phyloP scores from a whole-genome alignment of 2,888 invertebrate species.

The Calliopum simillimum region DNA sequence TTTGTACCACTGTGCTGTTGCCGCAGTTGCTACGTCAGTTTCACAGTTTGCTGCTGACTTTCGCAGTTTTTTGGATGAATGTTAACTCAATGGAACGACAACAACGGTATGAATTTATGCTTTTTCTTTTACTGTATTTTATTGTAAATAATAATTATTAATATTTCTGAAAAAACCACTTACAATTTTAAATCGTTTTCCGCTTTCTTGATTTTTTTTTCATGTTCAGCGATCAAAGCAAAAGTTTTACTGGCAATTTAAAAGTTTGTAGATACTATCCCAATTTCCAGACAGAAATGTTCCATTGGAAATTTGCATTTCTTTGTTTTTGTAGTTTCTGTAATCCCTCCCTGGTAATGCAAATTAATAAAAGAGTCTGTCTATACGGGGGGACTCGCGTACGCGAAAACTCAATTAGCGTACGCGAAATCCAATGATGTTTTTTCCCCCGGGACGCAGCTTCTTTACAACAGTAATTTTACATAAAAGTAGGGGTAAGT shows the following conservation, averaged over 20 bases:
- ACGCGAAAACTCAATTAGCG: too few species aligned
- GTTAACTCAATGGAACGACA: constrained; percentile 35
- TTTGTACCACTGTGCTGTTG: constrained; percentile 17
- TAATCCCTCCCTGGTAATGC: not conserved
- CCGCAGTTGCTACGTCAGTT: not conserved
- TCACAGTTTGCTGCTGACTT: constrained; percentile 11
- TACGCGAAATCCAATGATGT: too few species aligned
- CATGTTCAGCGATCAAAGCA: not conserved
- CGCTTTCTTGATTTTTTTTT: constrained; percentile 1
- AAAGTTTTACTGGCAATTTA: too few species aligned
- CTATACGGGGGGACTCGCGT: too few species aligned
- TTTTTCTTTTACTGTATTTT: too few species aligned
- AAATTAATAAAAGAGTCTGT: too few species aligned
- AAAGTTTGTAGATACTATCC: too few species aligned
- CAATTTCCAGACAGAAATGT: too few species aligned
- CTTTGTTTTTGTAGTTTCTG: too few species aligned
- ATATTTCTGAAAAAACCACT: constrained; percentile 15
- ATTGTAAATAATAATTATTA: not conserved
- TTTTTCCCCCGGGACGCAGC: too few species aligned
- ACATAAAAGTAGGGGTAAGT: too few species aligned
- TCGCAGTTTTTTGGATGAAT: constrained; percentile 28
- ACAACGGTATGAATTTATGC: constrained; percentile 29
- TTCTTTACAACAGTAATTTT: too few species aligned
- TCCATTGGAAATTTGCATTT: not conserved
- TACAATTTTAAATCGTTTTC: not conserved